Evolutionary conservation across 2,797 vertebrate species (phyloP), one percentile per base, ranked within the genome.

Genomic region (Streptopelia turtur): DNA sequence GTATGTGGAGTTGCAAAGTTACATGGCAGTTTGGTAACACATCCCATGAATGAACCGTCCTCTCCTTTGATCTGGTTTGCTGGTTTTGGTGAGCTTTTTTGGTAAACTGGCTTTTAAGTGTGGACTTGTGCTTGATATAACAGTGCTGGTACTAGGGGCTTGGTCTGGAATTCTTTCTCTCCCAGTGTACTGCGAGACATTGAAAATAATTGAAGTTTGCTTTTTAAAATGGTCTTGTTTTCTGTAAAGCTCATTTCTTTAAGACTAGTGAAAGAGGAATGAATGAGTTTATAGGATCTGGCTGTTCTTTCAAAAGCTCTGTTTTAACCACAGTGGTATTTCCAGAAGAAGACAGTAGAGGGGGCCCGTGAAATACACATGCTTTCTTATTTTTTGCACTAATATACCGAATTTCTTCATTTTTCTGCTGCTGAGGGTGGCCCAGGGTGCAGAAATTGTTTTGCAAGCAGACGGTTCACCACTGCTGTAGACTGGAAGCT

Each of bases 261-360:
- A 23, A 49, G 25, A 10, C 39, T 23, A 18, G 43, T 27, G 35
- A 59, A 74, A 66, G 39, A 47, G 17, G 16, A 65, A n/a, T 9
- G 57, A 50, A n/a, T 9, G 57, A 50, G 6, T 52, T 57, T 10
- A 31, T 1, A 0, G 27, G 7, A 3, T 45, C 28, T 33, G 30
- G 3, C 5, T 1, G 28, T 10, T 49, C 60, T 41, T 16, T 30
- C 20, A 4, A n/a, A 49, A 87, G n/a, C 30, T 45, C 27, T 1
- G 1, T 21, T 63, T 53, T 27, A 52, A 25, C 43, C 18, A 0
- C 13, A 25, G n/a, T 45, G 79, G 12, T 18, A 74, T 79, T 90
- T 72, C 83, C 69, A 60, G 27, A 52, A 87, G 65, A 30, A 4
- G 49, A 22, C 97, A 84, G 71, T 49, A 97, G 97, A 95, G 96